phyloP scores from a whole-genome alignment of 1,140 invertebrate species.

The Tyrophagus putrescentiae region DNA sequence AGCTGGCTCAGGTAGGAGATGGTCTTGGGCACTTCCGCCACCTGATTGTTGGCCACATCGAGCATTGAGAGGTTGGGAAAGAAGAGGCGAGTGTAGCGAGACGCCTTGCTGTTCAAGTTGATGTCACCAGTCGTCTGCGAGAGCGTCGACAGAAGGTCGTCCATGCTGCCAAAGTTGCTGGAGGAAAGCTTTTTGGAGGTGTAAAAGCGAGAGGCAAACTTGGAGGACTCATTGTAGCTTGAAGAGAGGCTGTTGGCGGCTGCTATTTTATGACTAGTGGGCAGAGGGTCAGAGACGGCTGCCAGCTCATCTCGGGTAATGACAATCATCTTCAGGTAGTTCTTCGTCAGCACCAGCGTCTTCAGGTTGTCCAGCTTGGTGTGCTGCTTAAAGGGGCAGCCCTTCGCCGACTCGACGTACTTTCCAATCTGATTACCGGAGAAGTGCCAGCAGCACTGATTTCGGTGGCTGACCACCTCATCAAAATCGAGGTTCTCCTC shows the following conservation, averaged over 20 bases:
- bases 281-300: neutral
- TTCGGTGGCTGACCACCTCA: neutral
- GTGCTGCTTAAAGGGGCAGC: slow-evolving; percentile 64
- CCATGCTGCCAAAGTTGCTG: neutral
- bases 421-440: neutral
- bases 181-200: too few species aligned
- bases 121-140: neutral
- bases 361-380: slow-evolving; percentile 58
- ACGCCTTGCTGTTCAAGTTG: slow-evolving; percentile 8
- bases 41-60: slow-evolving; percentile 75
- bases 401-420: neutral
- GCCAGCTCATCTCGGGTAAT: slow-evolving; percentile 51
- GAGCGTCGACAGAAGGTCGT: neutral
- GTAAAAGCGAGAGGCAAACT: neutral
- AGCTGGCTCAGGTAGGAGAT: slow-evolving; percentile 72
- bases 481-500: slow-evolving; percentile 2
- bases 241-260: neutral
- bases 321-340: slow-evolving; percentile 58
- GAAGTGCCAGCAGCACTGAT: neutral
- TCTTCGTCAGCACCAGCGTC: slow-evolving; percentile 70
- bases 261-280: neutral
- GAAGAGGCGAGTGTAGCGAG: slow-evolving; percentile 42
- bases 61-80: slow-evolving; percentile 89
- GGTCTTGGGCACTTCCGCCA: slow-evolving; percentile 61
- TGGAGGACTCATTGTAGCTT: neutral